Percentiles rank a stretch among this genome's conserved stretches.
Conservation (phyloP, 1,140 invertebrate species). For the Teleogryllus occipitalis region DNA sequence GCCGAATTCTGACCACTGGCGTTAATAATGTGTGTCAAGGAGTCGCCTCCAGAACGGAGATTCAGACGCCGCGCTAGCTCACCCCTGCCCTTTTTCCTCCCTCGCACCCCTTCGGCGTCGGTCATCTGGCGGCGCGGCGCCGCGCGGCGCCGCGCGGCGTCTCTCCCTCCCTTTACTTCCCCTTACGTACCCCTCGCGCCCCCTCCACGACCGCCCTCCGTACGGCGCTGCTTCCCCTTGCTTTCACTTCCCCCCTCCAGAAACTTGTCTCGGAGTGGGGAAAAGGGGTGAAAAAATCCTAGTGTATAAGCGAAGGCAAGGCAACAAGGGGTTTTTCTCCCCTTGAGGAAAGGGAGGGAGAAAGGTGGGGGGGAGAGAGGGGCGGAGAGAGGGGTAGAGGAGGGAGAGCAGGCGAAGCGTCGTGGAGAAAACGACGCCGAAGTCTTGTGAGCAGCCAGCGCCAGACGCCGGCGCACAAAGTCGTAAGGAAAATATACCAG, state of each 20-base stretch:
- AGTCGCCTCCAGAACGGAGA: neutral
- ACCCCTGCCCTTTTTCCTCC: neutral
- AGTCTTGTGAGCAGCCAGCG: neutral
- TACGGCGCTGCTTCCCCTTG: slow-evolving; percentile 4
- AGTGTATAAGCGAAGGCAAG: slow-evolving; percentile 13
- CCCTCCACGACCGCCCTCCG: neutral
- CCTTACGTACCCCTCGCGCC: neutral
- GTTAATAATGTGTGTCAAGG: neutral
- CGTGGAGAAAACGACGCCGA: slow-evolving; percentile 18
- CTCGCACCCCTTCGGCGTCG: neutral
- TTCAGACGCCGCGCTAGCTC: neutral
- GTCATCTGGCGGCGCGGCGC: neutral
- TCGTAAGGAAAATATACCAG: slow-evolving; percentile 15
- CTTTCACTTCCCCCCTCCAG: slow-evolving; percentile 9
- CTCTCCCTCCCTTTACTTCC: slow-evolving; percentile 7
- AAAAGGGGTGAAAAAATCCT: slow-evolving; percentile 7
- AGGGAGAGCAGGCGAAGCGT: slow-evolving; percentile 14
- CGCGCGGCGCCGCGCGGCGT: neutral
- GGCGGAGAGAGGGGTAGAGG: slow-evolving; percentile 2
- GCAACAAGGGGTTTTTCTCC: slow-evolving; percentile 13
- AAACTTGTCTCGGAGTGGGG: slow-evolving; percentile 11
- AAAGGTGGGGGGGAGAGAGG: slow-evolving; percentile 8
- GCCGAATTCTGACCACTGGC: neutral
- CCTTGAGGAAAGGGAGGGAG: slow-evolving; percentile 13
- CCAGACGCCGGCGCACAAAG: slow-evolving; percentile 10